phyloP scores from a whole-genome alignment of 1,140 invertebrate genomes.

The Cryptotermes secundus region DNA sequence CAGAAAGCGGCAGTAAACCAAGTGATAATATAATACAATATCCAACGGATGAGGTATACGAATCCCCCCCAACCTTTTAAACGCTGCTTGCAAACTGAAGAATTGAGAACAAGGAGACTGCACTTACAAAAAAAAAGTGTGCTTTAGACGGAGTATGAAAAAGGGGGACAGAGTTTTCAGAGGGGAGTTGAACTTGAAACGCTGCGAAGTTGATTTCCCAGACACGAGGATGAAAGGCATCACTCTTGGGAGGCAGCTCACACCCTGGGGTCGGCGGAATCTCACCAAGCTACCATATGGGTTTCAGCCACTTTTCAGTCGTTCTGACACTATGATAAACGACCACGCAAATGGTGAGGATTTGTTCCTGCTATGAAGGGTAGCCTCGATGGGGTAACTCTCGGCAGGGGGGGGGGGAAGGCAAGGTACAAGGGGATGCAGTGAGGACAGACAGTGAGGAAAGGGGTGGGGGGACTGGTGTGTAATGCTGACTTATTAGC shows the following conservation, averaged over 20 bases:
- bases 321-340: slow-evolving; percentile 24
- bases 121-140: neutral
- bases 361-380: slow-evolving; percentile 20
- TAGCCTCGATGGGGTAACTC: neutral
- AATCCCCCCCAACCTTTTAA: neutral
- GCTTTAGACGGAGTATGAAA: neutral
- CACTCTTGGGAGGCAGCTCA: neutral
- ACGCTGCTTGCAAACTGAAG: neutral
- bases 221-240: slow-evolving; percentile 13
- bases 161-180: too few species aligned
- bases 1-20: neutral
- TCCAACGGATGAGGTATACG: neutral
- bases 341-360: slow-evolving; percentile 26
- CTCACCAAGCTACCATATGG: neutral
- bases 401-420: slow-evolving; percentile 10
- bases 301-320: slow-evolving; percentile 24
- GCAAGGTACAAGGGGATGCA: neutral
- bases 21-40: neutral
- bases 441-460: neutral
- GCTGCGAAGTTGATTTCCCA: neutral
- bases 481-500: neutral
- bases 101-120: neutral
- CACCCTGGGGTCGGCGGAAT: neutral
- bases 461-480: neutral
- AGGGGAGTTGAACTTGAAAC: neutral